Evolutionary conservation across 1,140 invertebrate genomes (phyloP), one percentile per base, ranked within the genome.

Genomic region (Antheraea mylitta): DNA sequence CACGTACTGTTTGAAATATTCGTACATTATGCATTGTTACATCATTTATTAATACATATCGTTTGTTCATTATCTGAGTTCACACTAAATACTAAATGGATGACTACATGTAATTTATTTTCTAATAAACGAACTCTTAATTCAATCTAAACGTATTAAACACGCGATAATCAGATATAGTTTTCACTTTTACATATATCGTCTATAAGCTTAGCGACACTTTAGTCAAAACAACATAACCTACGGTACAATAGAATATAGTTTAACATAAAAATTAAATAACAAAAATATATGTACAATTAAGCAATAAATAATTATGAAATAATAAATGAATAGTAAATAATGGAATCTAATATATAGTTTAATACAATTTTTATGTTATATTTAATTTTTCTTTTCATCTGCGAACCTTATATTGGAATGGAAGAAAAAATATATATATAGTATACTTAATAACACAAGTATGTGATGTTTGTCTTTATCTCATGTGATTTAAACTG

Each of bases 21-120:
- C 45, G 45, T 53, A 53, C 45, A 53, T 53, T 53, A 53, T 53
- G 11, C 45, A 53, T 53, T 13, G 16, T 53, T 53, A 53, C 45
- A 53, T 53, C 38, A 42, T 10, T 1, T 13, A 53, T 53, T 53
- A 63, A n/a, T 37, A 37, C 22, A 63, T 42, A 42, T 42, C 38
- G 3, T 37, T 63, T 63, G 30, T 63, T 63, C 61, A 16, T 63
- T 22, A 61, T n/a, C n/a, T 63, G 61, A 63, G 61, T 37, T 61
- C 16, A 61, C 4, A 63, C 61, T 63, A 63, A 16, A 37, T 22
- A 37, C 61, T 63, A 37, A 37, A n/a, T 13, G 22, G 30, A 63
- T 37, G 61, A 63, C 61, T 63, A 63, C 61, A 63, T 63, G n/a
- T 37, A 30, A 53, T 53, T 53, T 16, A 11, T 53, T 16, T 53